Evolutionary conservation across 2,797 vertebrate genomes (phyloP).

Genomic region (Staurois parvus): DNA sequence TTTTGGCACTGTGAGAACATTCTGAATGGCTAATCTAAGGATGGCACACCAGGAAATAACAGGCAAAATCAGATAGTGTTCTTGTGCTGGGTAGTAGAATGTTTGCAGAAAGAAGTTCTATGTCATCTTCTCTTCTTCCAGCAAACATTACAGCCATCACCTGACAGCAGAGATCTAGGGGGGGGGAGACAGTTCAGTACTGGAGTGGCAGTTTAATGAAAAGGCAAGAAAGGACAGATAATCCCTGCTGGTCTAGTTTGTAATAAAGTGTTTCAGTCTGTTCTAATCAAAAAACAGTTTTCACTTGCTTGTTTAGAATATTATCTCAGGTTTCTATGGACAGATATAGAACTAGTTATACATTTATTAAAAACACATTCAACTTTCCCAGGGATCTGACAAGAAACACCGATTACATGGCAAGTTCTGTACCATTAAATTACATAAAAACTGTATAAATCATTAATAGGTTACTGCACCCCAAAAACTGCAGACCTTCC

Average conservation of each 20-base stretch:
- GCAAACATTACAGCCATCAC: no score
- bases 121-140: no score
- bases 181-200: no score
- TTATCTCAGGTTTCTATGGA: no score
- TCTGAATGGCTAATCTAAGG: background rate
- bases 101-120: no score
- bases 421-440: background rate
- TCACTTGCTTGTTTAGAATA: background rate
- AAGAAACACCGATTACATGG: background rate
- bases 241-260: background rate
- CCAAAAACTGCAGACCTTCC: background rate
- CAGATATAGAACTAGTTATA: background rate
- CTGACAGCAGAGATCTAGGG: no score
- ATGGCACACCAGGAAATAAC: background rate
- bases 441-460: background rate
- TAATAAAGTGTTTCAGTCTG: background rate
- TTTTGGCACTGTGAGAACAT: no score
- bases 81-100: no score
- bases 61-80: background rate
- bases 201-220: background rate
- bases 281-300: background rate
- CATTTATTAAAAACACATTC: background rate
- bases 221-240: background rate
- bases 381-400: background rate
- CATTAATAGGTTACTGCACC: background rate